Evolutionary conservation across 2,888 invertebrate genomes (phyloP), one percentile per base, ranked within the genome.

Genomic region (Platynereis dumerilii): DNA sequence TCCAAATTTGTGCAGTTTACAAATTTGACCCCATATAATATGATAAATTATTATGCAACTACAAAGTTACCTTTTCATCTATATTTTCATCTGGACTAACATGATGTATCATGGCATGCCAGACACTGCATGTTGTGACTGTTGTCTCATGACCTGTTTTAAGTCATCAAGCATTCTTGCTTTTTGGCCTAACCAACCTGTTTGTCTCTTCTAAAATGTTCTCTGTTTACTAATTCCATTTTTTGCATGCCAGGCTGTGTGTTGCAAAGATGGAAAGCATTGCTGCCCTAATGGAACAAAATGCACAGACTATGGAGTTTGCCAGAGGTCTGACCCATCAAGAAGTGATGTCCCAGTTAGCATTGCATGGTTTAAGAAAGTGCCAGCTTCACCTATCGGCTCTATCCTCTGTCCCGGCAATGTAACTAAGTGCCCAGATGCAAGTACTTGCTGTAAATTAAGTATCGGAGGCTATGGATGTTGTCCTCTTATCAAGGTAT

Each of bases 281-380:
- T 83, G 82, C 71, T 83, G 83, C 69, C 79, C 76, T 2, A n/a
- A 67, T 45, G 74, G 75, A n/a, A 67, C 71, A 64, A 71, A 64
- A 22, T 77, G 80, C 74, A 70, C 79, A 64, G 69, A 72, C 2
- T 58, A 60, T 15, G 58, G 62, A 42, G 73, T 54, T 12, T 45
- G 68, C 57, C 12, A 48, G 60, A 56, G 65, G 63, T 7, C 34
- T 34, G 34, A 34, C 7, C 34, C 34, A 7, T 7, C 5, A 5
- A 34, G 34, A 34, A 7, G 12, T 34, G 34, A 34, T 34, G 12
- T 12, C 12, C 34, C 34, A 7, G 34, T 7, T 12, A 34, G 34
- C 27, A 64, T 48, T 20, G 12, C 39, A 2, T 53, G 58, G 52
- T 7, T 48, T 29, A n/a, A 17, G 53, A 62, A 56, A 22, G 28